Percentiles rank a stretch among this genome's conserved stretches.
These are phyloP conservation scores for Graphium colonna DNA, from an alignment of 2,888 invertebrate genomes.

Conservation along the genomic window DNA sequence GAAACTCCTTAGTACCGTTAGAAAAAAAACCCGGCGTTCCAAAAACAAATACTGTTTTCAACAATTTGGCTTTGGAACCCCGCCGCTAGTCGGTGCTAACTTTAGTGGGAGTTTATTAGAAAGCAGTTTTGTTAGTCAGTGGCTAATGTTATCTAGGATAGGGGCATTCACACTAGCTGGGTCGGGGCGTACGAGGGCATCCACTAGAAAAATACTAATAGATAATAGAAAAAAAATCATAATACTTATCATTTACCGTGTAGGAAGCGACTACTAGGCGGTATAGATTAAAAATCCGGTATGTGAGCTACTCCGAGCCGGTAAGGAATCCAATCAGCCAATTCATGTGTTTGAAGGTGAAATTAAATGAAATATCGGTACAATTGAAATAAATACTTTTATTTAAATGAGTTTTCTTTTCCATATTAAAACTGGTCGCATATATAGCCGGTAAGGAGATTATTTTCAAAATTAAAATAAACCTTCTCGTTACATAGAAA, in stretches of 20 bases:
- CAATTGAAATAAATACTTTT: constrained; percentile 72
- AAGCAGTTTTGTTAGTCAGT: constrained; percentile 69
- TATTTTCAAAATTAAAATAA: constrained; percentile 69
- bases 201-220: constrained; percentile 69
- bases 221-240: constrained; percentile 52
- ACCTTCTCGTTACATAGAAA: constrained; percentile 65
- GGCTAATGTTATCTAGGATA: constrained; percentile 63
- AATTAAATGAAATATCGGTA: constrained; percentile 66
- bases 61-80: constrained; percentile 66
- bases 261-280: constrained; percentile 65
- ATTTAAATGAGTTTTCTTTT: constrained; percentile 70
- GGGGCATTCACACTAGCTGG: constrained; percentile 76
- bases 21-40: constrained; percentile 52
- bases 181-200: constrained; percentile 69
- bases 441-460: constrained; percentile 73
- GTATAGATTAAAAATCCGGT: constrained; percentile 57
- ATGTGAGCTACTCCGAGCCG: constrained; percentile 70
- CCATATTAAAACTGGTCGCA: constrained; percentile 59
- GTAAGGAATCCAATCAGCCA: constrained; percentile 19
- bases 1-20: too few relatives aligned
- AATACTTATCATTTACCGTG: constrained; percentile 55
- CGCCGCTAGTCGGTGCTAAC: constrained; percentile 55
- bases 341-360: constrained; percentile 39
- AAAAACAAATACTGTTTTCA: constrained; percentile 63
- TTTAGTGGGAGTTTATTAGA: constrained; percentile 43